Evolutionary conservation across 2,888 invertebrate species (phyloP).

Genomic region (Girardia tigrina): DNA sequence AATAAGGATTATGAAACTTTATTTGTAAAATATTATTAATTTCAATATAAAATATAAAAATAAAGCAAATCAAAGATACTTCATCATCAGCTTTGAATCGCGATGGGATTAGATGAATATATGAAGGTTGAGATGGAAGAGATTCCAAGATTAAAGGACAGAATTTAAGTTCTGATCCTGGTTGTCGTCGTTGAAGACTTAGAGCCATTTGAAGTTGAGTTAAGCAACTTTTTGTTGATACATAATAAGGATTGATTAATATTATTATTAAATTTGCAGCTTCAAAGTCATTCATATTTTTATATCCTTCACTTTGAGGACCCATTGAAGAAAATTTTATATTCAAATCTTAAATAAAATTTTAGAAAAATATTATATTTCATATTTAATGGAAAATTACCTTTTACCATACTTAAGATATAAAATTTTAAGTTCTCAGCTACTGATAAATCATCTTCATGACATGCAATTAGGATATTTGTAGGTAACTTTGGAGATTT

Average conservation of each 20-base stretch:
- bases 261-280: background rate
- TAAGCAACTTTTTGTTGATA: background rate
- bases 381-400: background rate
- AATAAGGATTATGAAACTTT: too few species aligned
- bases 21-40: too few species aligned
- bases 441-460: background rate
- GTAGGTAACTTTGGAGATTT: background rate
- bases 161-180: background rate
- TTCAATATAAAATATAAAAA: too few species aligned
- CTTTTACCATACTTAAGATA: background rate
- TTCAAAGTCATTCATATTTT: background rate
- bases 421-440: background rate
- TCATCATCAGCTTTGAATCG: background rate
- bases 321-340: background rate
- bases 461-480: background rate
- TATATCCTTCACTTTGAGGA: background rate
- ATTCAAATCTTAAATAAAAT: background rate
- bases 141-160: conserved; percentile 6
- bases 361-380: background rate
- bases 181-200: background rate
- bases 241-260: background rate
- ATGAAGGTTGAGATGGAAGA: background rate
- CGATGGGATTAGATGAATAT: background rate
- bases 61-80: too few species aligned
- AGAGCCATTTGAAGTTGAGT: background rate